phyloP scores from a whole-genome alignment of 2,797 vertebrate genomes.

The Australoheros facetus region DNA sequence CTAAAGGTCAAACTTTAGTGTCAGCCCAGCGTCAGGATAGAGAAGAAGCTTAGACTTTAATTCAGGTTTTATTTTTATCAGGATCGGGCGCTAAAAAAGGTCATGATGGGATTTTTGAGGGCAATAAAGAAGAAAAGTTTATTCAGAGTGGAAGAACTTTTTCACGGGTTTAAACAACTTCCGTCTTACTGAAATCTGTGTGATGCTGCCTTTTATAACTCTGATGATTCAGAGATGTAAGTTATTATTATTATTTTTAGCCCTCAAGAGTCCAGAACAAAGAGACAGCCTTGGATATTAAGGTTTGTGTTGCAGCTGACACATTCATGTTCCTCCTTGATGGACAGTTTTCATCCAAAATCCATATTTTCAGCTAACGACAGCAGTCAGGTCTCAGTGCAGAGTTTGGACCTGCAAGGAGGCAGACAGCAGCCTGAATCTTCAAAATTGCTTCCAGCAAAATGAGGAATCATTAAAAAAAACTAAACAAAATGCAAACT shows the following conservation, averaged over 20 bases:
- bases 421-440: fast-evolving
- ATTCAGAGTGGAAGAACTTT: not conserved
- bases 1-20: not conserved
- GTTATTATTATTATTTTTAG: fast-evolving
- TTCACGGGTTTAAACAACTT: too few species aligned
- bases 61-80: not conserved
- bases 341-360: fast-evolving
- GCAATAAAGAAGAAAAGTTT: not conserved
- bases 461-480: not conserved
- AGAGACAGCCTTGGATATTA: not conserved
- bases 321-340: too few species aligned
- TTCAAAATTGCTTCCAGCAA: not conserved
- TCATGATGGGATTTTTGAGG: not conserved
- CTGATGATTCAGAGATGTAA: not conserved
- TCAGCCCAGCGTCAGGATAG: fast-evolving
- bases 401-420: not conserved
- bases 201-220: too few species aligned
- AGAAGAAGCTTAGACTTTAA: fast-evolving
- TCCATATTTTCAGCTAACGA: too few species aligned
- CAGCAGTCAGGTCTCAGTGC: not conserved
- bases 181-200: too few species aligned
- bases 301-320: not conserved
- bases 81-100: not conserved
- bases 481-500: not conserved
- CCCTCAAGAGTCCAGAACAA: not conserved